A percentile compares a stretch with the other conserved stretches of the same genome.
phyloP scores from a whole-genome alignment of 2,888 invertebrate species.

The Philaethria dido region DNA sequence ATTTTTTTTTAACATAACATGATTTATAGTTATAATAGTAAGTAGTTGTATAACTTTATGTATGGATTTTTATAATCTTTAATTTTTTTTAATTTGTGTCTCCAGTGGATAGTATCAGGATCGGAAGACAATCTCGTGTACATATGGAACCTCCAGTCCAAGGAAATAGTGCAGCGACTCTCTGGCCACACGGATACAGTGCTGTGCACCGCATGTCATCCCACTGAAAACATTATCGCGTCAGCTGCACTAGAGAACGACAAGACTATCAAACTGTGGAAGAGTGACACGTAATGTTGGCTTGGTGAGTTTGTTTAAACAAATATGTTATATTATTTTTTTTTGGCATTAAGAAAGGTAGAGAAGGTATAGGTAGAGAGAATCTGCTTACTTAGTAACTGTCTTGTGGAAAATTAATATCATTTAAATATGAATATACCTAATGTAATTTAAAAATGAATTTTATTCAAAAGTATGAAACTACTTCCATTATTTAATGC shows the following conservation, averaged over 20 bases:
- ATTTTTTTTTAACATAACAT: too few species aligned
- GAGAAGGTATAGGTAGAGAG: too few species aligned
- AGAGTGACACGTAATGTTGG: conserved; percentile 93
- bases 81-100: conserved; percentile 41
- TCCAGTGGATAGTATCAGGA: conserved; percentile 99
- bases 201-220: conserved; percentile 99
- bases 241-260: conserved; percentile 99
- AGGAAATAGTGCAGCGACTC: conserved; percentile 99
- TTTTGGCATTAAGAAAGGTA: too few species aligned
- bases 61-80: too few species aligned
- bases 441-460: too few species aligned
- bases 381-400: too few species aligned
- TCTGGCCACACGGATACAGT: conserved; percentile 98
- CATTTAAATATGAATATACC: too few species aligned
- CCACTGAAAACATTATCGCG: conserved; percentile 99
- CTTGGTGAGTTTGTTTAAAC: conserved; percentile 41
- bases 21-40: too few species aligned
- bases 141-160: conserved; percentile 99
- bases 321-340: not conserved
- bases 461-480: too few species aligned
- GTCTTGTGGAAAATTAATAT: too few species aligned
- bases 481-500: too few species aligned
- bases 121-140: conserved; percentile 99
- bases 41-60: too few species aligned
- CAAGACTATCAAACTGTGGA: conserved; percentile 99